Percentiles rank a stretch among this genome's conserved stretches.
phyloP scores from a whole-genome alignment of 2,797 vertebrate species.

The Silurus lanzhouensis region DNA sequence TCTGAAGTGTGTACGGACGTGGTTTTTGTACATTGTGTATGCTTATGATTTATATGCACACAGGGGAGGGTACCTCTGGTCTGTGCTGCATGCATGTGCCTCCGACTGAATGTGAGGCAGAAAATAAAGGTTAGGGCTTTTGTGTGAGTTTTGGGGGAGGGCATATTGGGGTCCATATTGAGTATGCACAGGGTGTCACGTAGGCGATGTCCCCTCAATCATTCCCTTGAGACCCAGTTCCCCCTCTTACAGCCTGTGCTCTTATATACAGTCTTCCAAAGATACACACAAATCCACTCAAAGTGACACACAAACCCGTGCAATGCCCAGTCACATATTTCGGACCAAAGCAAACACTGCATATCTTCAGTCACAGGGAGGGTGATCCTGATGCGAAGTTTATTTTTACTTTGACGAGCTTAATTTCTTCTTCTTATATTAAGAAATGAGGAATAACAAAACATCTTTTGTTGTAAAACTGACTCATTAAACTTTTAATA shows the following conservation, averaged over 20 bases:
- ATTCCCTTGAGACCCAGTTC: slow-evolving; percentile 26
- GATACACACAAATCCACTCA: slow-evolving; percentile 5
- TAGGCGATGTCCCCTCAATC: slow-evolving; percentile 38
- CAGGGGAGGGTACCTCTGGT: neutral
- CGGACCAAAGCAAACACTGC: neutral
- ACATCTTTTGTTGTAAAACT: neutral
- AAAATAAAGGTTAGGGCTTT: slow-evolving; percentile 36
- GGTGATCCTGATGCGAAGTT: neutral
- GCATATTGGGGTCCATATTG: slow-evolving; percentile 5
- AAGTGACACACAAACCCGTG: neutral
- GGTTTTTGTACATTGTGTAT: slow-evolving; percentile 28
- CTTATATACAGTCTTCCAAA: slow-evolving; percentile 17
- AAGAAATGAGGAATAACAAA: neutral
- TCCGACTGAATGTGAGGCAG: slow-evolving; percentile 15
- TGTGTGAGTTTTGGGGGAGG: slow-evolving; percentile 14
- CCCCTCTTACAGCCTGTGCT: slow-evolving; percentile 16
- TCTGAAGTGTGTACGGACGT: slow-evolving; percentile 19
- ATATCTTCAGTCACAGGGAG: neutral
- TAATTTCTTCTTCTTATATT: neutral
- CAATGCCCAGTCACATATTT: neutral
- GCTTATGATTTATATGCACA: slow-evolving; percentile 18
- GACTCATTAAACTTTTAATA: neutral
- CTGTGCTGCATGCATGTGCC: slow-evolving; percentile 18
- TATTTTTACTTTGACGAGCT: neutral
- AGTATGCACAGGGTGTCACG: slow-evolving; percentile 43